phyloP scores from a whole-genome alignment of 2,888 invertebrate species.

The Rhyacophila evoluta region DNA sequence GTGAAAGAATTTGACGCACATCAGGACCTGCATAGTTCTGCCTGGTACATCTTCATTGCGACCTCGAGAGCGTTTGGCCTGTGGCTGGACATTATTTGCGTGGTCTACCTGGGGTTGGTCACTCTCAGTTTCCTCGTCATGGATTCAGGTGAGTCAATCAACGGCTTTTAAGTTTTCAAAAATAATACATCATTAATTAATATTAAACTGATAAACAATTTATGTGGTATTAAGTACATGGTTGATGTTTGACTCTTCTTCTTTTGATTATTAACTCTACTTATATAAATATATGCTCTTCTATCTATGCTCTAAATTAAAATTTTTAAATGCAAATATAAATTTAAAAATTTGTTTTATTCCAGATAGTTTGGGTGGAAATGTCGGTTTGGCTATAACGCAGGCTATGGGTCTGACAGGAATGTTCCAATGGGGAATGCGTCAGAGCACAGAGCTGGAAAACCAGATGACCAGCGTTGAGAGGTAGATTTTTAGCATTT shows the following conservation, averaged over 20 bases:
- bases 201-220: no score
- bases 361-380: constrained; percentile 69
- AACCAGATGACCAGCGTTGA: constrained; percentile 94
- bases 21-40: constrained; percentile 89
- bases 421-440: constrained; percentile 90
- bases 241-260: no score
- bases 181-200: no score
- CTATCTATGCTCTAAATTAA: no score
- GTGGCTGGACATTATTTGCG: constrained; percentile 90
- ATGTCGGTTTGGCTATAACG: constrained; percentile 83
- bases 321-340: no score
- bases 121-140: constrained; percentile 86
- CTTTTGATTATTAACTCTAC: no score
- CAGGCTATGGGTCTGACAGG: constrained; percentile 85
- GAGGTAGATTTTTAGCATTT: no score
- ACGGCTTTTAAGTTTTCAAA: no score
- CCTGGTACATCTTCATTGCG: constrained; percentile 92
- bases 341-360: no score
- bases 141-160: background rate
- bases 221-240: no score
- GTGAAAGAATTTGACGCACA: constrained; percentile 84
- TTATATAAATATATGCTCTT: no score
- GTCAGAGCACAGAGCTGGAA: constrained; percentile 90
- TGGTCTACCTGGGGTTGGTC: constrained; percentile 86
- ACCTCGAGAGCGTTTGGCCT: constrained; percentile 94